phyloP scores from a whole-genome alignment of 1,140 invertebrate genomes.

The Trichonephila inaurata region DNA sequence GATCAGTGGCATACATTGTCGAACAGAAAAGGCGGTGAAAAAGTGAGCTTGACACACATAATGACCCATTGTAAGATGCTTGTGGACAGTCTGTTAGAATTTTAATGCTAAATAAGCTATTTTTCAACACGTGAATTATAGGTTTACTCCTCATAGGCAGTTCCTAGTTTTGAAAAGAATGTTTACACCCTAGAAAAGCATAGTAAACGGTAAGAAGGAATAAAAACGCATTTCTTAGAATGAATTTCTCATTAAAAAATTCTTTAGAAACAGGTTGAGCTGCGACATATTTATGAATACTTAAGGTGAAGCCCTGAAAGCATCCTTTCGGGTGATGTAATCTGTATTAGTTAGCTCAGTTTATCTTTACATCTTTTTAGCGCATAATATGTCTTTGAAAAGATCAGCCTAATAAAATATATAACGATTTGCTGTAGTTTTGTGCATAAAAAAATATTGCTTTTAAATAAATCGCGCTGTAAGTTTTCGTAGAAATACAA shows the following conservation, averaged over 20 bases:
- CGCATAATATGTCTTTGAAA: no score
- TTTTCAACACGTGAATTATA: not conserved
- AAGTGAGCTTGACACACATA: slow-evolving; percentile 12
- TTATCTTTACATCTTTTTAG: no score
- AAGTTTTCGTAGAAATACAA: no score
- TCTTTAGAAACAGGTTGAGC: not conserved
- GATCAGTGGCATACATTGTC: slow-evolving; percentile 39
- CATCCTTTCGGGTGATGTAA: not conserved
- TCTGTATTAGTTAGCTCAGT: not conserved
- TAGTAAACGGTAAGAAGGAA: not conserved
- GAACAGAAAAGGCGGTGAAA: not conserved
- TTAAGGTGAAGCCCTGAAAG: not conserved
- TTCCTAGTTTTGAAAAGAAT: not conserved
- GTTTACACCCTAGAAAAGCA: not conserved
- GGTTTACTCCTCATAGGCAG: not conserved
- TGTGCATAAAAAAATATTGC: no score
- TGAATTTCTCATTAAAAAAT: no score
- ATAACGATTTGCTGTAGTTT: no score
- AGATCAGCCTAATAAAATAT: no score
- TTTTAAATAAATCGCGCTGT: no score
- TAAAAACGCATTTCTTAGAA: not conserved
- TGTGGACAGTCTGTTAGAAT: not conserved
- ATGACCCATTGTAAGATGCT: slow-evolving; percentile 3
- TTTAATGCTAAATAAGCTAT: not conserved
- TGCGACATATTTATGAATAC: not conserved